These are phyloP conservation scores for Orbicella faveolata DNA, from an alignment of 64 coral and sea anemone species.

Conservation along the genomic window DNA sequence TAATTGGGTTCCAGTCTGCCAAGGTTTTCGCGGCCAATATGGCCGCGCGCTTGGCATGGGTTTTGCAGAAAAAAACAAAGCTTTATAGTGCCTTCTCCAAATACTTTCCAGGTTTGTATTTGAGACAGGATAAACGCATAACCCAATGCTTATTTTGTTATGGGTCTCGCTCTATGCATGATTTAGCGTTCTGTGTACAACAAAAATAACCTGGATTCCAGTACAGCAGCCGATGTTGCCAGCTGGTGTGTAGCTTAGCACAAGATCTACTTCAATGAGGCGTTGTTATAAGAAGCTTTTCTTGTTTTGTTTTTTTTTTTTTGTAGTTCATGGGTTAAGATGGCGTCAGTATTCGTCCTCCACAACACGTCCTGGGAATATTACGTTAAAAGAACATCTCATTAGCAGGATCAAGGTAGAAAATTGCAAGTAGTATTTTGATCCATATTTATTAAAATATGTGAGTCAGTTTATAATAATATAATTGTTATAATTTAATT, in stretches of 20 bases:
- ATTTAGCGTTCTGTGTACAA: too few species aligned
- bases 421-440: too few species aligned
- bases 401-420: constrained; percentile 25
- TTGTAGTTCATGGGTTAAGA: background rate
- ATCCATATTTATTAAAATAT: too few species aligned
- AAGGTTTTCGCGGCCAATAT: background rate
- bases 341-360: background rate
- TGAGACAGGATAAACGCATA: background rate
- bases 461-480: too few species aligned
- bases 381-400: constrained; percentile 1
- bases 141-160: background rate
- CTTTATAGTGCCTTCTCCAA: background rate
- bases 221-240: too few species aligned
- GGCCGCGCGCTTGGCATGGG: background rate
- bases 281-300: background rate
- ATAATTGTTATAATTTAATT: background rate
- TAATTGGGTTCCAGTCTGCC: background rate
- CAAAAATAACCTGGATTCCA: too few species aligned
- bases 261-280: too few species aligned
- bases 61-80: background rate
- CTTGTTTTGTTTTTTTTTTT: background rate
- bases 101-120: background rate
- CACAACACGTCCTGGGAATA: background rate
- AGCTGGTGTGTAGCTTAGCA: too few species aligned
- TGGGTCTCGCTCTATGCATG: too few species aligned